Percentiles rank a stretch among this genome's conserved stretches.
These are phyloP conservation scores for Synergus itoensis DNA, from an alignment of 2,888 invertebrate species.

Conservation along the genomic window DNA sequence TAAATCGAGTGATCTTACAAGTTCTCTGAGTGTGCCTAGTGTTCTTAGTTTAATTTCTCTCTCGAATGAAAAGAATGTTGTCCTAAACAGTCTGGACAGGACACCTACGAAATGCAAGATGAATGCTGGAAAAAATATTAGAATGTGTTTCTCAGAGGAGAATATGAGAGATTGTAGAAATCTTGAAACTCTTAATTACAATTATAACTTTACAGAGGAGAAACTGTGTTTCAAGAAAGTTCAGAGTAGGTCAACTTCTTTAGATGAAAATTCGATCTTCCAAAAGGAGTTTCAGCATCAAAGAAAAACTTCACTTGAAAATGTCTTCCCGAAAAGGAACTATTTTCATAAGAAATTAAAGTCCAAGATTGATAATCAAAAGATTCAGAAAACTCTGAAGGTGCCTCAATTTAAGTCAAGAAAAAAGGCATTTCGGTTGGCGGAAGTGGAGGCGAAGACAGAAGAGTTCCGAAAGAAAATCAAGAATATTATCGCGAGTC, in stretches of 20 bases:
- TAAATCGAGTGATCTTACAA: conserved; percentile 50
- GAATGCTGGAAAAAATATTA: conserved; percentile 58
- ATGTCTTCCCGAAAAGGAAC: conserved; percentile 45
- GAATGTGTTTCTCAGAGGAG: not conserved
- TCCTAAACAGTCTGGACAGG: conserved; percentile 64
- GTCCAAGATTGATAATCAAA: conserved; percentile 61
- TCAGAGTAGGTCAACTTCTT: conserved; percentile 65
- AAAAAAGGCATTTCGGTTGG: conserved; percentile 47
- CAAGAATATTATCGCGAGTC: conserved; percentile 59
- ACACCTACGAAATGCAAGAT: conserved; percentile 54
- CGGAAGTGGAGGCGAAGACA: conserved; percentile 61
- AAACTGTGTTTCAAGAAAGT: conserved; percentile 62
- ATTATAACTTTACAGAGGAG: conserved; percentile 65
- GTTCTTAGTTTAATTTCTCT: conserved; percentile 27
- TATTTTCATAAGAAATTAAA: conserved; percentile 58
- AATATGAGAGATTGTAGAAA: conserved; percentile 40
- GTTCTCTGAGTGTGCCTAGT: conserved; percentile 45
- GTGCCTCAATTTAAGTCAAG: conserved; percentile 44
- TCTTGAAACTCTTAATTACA: conserved; percentile 50
- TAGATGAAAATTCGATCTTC: conserved; percentile 65
- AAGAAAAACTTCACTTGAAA: conserved; percentile 62
- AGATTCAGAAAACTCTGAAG: conserved; percentile 23
- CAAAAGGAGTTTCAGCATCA: conserved; percentile 46
- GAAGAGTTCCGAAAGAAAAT: conserved; percentile 64
- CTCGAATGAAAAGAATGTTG: conserved; percentile 55